Percentiles rank a stretch among this genome's conserved stretches.
These are phyloP conservation scores for Hirundo rustica DNA, from an alignment of 2,797 vertebrate species.

Conservation along the genomic window DNA sequence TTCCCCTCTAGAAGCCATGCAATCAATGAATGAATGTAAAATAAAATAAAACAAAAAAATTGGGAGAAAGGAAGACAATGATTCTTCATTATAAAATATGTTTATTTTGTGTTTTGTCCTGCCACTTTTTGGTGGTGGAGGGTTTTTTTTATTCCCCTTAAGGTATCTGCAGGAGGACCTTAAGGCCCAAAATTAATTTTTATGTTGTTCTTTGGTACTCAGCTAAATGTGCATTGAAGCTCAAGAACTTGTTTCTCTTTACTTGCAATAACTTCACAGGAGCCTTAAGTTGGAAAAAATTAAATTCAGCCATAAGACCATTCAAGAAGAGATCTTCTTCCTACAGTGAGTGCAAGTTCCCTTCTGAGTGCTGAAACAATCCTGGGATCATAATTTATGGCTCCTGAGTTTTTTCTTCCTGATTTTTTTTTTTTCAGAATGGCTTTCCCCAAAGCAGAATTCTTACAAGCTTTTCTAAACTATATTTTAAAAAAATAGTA, in stretches of 20 bases:
- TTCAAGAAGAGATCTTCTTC: background rate
- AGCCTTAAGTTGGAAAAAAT: background rate
- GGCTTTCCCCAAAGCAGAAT: background rate
- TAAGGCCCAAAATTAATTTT: background rate
- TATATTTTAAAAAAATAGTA: background rate
- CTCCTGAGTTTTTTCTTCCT: background rate
- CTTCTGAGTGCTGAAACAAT: background rate
- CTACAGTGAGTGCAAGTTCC: background rate
- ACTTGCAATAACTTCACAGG: background rate
- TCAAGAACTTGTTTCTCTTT: background rate
- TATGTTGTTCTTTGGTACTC: background rate
- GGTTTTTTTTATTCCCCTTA: accelerated
- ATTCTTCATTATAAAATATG: background rate
- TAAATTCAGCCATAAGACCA: background rate
- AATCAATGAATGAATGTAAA: background rate
- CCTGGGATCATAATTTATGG: background rate
- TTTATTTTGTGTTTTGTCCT: background rate
- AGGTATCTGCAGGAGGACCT: background rate
- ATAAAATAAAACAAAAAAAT: background rate
- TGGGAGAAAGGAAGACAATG: background rate
- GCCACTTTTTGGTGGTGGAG: accelerated
- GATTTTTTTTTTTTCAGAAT: background rate
- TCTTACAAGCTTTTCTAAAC: background rate
- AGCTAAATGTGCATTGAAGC: background rate
- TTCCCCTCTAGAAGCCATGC: background rate